These are phyloP conservation scores for Sebastes trivittatus DNA, from an alignment of 2,797 vertebrate species.

Conservation along the genomic window DNA sequence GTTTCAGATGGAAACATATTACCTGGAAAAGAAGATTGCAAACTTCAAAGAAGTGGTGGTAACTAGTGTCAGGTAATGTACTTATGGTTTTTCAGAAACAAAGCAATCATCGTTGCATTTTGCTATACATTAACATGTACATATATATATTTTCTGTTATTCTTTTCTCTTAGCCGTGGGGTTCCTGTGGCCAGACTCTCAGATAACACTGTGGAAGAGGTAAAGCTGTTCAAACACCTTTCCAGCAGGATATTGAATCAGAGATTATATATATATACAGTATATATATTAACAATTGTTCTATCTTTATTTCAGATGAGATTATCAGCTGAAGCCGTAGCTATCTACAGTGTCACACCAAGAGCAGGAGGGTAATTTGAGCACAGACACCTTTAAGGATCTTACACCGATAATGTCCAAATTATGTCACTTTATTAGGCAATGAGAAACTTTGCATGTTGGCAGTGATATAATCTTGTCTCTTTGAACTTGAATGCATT, in stretches of 20 bases:
- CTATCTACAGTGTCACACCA: neutral
- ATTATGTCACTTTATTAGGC: neutral
- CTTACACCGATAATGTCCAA: neutral
- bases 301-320: conserved; percentile 32
- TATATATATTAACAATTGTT: neutral
- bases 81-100: neutral
- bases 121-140: neutral
- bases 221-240: neutral
- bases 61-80: conserved; percentile 30
- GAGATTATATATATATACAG: neutral
- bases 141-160: neutral
- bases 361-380: neutral
- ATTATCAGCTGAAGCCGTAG: neutral
- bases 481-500: neutral
- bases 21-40: rapidly evolving
- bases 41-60: conserved; percentile 35
- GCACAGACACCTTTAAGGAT: neutral
- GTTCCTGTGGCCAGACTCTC: neutral
- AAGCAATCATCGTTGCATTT: neutral
- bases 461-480: neutral
- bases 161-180: conserved; percentile 4
- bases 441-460: neutral
- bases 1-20: conserved; percentile 33
- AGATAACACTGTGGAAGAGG: neutral
- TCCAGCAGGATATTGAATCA: neutral